These are phyloP conservation scores for Strongylocentrotus purpuratus DNA, from an alignment of 35 echinoderm and acorn worm species.

Conservation along the genomic window DNA sequence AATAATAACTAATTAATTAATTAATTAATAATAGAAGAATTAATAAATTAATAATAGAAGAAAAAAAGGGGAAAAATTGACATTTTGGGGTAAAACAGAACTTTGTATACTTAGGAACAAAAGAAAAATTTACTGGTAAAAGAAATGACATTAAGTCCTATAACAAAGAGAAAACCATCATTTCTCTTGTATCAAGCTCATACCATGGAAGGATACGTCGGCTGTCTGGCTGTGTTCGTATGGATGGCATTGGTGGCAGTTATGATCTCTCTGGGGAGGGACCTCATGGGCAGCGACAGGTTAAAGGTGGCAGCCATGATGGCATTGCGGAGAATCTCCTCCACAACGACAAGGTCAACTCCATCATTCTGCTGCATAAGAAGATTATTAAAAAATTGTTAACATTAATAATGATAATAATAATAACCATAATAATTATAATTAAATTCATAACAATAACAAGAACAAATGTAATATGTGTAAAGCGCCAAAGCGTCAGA, in stretches of 20 bases:
- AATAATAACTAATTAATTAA: too few species aligned
- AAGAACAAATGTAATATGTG: too few species aligned
- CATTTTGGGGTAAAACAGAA: background rate
- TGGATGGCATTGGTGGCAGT: slow-evolving; percentile 57
- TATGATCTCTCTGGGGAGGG: slow-evolving; percentile 79
- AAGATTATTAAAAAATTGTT: background rate
- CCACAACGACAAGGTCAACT: slow-evolving; percentile 86
- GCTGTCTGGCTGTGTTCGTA: slow-evolving; percentile 58
- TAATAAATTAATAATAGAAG: too few species aligned
- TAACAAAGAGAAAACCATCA: background rate
- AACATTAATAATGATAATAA: background rate
- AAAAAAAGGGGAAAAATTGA: too few species aligned
- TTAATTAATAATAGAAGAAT: too few species aligned
- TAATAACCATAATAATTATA: background rate
- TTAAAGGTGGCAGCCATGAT: slow-evolving; percentile 82
- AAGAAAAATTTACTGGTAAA: background rate
- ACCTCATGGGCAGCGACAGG: slow-evolving; percentile 67
- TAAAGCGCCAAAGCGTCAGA: too few species aligned
- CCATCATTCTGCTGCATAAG: slow-evolving; percentile 70
- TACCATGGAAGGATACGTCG: slow-evolving; percentile 56
- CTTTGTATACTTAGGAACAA: background rate
- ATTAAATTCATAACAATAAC: too few species aligned
- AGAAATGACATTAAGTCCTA: background rate
- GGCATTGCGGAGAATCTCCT: slow-evolving; percentile 87
- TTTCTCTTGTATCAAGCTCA: background rate